Conservation (phyloP, 2,113 vertebrate species). For the Loxodonta africana region DNA sequence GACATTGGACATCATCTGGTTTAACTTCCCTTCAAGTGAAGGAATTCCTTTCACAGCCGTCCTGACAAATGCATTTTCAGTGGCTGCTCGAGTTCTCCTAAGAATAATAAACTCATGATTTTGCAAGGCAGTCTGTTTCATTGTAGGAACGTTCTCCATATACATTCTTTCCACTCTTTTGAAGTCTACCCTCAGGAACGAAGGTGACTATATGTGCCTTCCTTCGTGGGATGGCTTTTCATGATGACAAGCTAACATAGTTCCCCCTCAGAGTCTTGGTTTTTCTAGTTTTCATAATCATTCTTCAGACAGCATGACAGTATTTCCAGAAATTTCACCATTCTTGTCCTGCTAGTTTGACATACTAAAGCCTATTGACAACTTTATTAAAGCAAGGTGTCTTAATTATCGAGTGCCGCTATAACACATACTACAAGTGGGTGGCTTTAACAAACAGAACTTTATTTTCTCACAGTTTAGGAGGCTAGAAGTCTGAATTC, state of each 20-base stretch:
- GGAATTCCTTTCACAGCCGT: not conserved
- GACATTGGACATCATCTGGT: not conserved
- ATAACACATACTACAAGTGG: not conserved
- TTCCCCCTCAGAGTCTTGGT: not conserved
- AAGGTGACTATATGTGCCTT: not conserved
- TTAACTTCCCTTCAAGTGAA: not conserved
- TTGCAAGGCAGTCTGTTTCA: not conserved
- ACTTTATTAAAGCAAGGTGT: not conserved
- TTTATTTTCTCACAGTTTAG: not conserved
- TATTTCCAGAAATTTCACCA: not conserved
- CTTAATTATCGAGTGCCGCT: not conserved
- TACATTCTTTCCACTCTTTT: not conserved
- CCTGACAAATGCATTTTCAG: not conserved
- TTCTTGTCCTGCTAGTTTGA: not conserved
- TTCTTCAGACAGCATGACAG: not conserved
- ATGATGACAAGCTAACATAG: not conserved
- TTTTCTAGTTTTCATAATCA: constrained; percentile 24
- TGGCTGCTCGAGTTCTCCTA: not conserved
- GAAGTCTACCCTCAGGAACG: not conserved
- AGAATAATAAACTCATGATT: not conserved
- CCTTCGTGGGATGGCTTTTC: not conserved
- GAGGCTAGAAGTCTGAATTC: not conserved
- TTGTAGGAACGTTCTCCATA: not conserved
- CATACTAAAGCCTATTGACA: not conserved
- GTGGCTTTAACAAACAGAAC: not conserved